Conservation (phyloP, 2,888 invertebrate species). For the Epistrophe eligans region DNA sequence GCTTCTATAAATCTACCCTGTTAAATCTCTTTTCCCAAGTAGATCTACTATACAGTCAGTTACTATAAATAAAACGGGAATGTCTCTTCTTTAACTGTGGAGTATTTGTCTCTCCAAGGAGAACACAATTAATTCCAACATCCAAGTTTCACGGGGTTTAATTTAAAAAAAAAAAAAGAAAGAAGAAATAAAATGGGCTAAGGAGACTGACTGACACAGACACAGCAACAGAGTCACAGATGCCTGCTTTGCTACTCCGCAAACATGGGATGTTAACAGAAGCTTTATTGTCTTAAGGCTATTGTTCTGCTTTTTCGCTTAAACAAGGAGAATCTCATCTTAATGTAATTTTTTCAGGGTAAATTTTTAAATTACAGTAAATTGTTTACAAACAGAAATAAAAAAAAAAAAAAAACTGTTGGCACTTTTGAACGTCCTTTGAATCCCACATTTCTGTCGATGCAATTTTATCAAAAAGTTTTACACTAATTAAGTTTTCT, state of each 20-base stretch:
- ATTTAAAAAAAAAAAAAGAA: slow-evolving; percentile 14
- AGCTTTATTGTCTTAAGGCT: slow-evolving; percentile 21
- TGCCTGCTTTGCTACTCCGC: slow-evolving; percentile 19
- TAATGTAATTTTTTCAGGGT: slow-evolving; percentile 14
- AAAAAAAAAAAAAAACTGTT: neutral
- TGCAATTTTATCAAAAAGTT: slow-evolving; percentile 7
- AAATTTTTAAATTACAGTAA: slow-evolving; percentile 24
- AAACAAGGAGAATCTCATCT: neutral
- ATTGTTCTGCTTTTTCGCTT: slow-evolving; percentile 20
- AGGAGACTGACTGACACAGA: slow-evolving; percentile 2
- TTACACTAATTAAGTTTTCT: slow-evolving; percentile 5
- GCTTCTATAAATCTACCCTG: slow-evolving; percentile 60
- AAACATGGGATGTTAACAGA: slow-evolving; percentile 28
- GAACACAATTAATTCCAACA: slow-evolving; percentile 69
- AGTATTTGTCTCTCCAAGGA: slow-evolving; percentile 30
- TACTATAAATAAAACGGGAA: slow-evolving; percentile 61
- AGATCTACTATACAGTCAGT: slow-evolving; percentile 34
- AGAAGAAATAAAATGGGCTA: slow-evolving; percentile 12
- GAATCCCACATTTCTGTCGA: neutral
- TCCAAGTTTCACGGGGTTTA: slow-evolving; percentile 42
- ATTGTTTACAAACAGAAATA: slow-evolving; percentile 6
- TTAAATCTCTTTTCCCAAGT: slow-evolving; percentile 60
- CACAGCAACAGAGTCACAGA: neutral
- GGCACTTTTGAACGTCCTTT: neutral
- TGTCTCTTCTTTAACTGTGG: slow-evolving; percentile 34